Evolutionary conservation across 2,888 invertebrate species (phyloP).

Genomic region (Charanyca ferruginea): DNA sequence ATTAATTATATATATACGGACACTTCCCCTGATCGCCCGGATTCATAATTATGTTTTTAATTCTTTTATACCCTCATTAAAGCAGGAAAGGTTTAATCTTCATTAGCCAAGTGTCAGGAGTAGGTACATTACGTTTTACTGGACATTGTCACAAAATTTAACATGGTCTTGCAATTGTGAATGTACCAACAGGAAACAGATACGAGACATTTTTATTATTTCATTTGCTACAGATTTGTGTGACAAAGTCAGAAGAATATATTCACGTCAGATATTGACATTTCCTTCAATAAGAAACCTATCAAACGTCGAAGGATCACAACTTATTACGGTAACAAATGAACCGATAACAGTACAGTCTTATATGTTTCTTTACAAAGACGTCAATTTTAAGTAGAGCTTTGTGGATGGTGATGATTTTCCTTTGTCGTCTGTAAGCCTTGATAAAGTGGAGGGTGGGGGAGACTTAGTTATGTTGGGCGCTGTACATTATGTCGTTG

Average conservation of each 20-base stretch:
- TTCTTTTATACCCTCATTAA: slow-evolving; percentile 61
- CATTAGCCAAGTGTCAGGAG: slow-evolving; percentile 50
- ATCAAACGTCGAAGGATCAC: slow-evolving; percentile 78
- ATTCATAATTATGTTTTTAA: slow-evolving; percentile 54
- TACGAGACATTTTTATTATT: slow-evolving; percentile 37
- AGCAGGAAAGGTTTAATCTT: slow-evolving; percentile 54
- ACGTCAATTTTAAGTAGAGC: slow-evolving; percentile 71
- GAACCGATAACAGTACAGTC: slow-evolving; percentile 77
- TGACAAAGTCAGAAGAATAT: slow-evolving; percentile 55
- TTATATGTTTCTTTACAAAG: slow-evolving; percentile 72
- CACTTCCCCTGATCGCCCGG: slow-evolving; percentile 53
- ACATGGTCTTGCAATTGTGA: slow-evolving; percentile 25
- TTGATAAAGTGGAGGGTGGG: slow-evolving; percentile 41
- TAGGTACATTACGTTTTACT: slow-evolving; percentile 31
- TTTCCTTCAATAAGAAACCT: slow-evolving; percentile 78
- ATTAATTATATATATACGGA: slow-evolving; percentile 59
- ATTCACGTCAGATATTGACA: slow-evolving; percentile 66
- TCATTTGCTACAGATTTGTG: slow-evolving; percentile 48
- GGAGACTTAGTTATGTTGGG: slow-evolving; percentile 71
- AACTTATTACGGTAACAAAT: slow-evolving; percentile 83
- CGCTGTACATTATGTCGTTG: slow-evolving; percentile 55
- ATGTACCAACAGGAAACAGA: slow-evolving; percentile 9
- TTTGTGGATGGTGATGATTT: slow-evolving; percentile 47
- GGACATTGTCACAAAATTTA: slow-evolving; percentile 46
- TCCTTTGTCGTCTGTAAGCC: slow-evolving; percentile 56